A percentile compares a stretch with the other conserved stretches of the same genome.
Evolutionary conservation across 1,140 invertebrate genomes (phyloP).

Genomic region (Drosophila saltans): DNA sequence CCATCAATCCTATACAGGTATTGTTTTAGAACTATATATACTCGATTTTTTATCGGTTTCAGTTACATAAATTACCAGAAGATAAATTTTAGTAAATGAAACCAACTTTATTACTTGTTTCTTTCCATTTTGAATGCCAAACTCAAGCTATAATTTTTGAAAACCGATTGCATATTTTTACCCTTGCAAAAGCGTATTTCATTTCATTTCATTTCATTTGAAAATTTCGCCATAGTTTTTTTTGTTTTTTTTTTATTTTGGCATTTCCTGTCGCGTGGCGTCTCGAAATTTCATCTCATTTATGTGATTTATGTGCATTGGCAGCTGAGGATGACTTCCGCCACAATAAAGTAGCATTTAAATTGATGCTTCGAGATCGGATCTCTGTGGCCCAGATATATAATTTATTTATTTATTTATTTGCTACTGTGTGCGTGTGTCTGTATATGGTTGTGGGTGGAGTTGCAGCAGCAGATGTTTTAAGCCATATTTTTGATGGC

Average conservation of each 20-base stretch:
- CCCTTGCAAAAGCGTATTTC: neutral
- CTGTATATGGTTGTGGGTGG: neutral
- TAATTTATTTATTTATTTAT: slow-evolving; percentile 4
- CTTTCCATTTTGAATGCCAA: no score
- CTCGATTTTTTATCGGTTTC: no score
- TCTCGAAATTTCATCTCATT: neutral
- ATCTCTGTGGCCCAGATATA: slow-evolving; percentile 6
- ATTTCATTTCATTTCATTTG: neutral
- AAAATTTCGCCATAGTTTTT: slow-evolving; percentile 33
- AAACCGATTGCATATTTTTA: neutral
- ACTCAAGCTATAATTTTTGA: neutral
- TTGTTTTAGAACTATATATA: no score
- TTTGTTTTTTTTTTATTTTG: neutral
- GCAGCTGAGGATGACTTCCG: slow-evolving; percentile 15
- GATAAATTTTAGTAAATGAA: no score
- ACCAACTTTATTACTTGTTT: no score
- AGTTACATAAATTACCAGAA: no score
- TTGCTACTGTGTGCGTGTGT: no score
- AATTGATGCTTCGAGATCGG: neutral
- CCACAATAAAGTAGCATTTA: slow-evolving; percentile 5
- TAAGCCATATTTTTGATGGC: slow-evolving; percentile 15
- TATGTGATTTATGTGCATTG: slow-evolving; percentile 37
- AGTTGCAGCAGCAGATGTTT: slow-evolving; percentile 10
- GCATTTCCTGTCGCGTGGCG: slow-evolving; percentile 53
- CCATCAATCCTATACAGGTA: no score